Evolutionary conservation across 2,888 invertebrate genomes (phyloP).

Genomic region (Oscheius onirici): DNA sequence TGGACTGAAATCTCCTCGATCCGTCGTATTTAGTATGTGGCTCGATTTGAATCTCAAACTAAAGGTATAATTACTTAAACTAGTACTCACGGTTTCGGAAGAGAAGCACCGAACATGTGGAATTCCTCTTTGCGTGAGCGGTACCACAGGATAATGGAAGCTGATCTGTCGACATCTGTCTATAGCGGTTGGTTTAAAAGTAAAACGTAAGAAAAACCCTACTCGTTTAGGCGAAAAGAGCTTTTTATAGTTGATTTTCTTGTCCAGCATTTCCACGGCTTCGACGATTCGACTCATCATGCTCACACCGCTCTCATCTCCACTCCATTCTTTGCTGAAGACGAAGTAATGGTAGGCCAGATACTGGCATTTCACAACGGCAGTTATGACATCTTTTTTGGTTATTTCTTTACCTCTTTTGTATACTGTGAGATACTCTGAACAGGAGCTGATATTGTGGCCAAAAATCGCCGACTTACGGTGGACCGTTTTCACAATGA

Average conservation of each 20-base stretch:
- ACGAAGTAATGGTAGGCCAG: constrained; percentile 14
- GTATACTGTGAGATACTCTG: neutral
- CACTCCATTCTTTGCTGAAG: constrained; percentile 3
- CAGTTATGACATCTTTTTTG: neutral
- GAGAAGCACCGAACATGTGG: neutral
- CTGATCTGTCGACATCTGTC: constrained; percentile 4
- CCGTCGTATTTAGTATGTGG: neutral
- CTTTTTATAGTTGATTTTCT: neutral
- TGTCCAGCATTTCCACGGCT: neutral
- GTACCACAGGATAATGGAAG: neutral
- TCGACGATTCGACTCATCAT: neutral
- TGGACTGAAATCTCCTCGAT: neutral
- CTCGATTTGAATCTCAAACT: neutral
- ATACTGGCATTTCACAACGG: neutral
- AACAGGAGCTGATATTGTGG: neutral
- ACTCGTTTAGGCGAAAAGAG: neutral
- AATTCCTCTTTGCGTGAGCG: neutral
- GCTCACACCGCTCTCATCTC: neutral
- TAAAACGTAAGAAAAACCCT: neutral
- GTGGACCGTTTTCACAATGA: constrained; percentile 3
- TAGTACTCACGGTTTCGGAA: neutral
- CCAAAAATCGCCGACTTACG: too few species aligned
- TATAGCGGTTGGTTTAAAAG: neutral
- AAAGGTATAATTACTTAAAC: neutral
- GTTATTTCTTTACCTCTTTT: neutral